A percentile compares a stretch with the other conserved stretches of the same genome.
Conservation (phyloP, 2,797 vertebrate genomes). For the Triplophysa yarkandensis region DNA sequence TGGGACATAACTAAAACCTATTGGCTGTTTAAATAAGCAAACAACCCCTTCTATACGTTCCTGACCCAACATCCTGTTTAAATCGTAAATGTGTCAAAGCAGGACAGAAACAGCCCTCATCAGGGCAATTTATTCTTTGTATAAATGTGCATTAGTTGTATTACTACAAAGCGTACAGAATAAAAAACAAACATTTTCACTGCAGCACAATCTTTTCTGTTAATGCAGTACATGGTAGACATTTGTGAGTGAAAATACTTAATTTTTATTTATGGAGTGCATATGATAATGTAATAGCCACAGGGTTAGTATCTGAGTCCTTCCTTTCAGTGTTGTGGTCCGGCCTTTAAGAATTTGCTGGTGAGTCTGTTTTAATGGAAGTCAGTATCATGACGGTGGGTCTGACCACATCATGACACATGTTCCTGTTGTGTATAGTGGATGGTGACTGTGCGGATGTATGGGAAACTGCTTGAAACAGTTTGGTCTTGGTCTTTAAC, state of each 20-base stretch:
- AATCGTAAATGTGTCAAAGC: background rate
- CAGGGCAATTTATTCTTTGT: background rate
- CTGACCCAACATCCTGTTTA: background rate
- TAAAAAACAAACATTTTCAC: background rate
- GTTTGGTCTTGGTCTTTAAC: too few species aligned
- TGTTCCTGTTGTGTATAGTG: constrained; percentile 42
- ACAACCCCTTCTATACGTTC: background rate
- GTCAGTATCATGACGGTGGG: constrained; percentile 52
- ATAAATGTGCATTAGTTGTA: background rate
- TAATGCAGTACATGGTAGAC: background rate
- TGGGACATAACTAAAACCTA: background rate
- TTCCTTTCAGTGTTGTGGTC: constrained; percentile 60
- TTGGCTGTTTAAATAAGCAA: background rate
- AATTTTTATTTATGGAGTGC: constrained; percentile 37
- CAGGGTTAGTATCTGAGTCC: constrained; percentile 54
- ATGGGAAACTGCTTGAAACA: background rate
- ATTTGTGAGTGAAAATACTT: background rate
- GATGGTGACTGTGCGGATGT: constrained; percentile 14
- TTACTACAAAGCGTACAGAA: background rate
- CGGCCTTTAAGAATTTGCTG: constrained; percentile 67
- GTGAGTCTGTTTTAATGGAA: constrained; percentile 69
- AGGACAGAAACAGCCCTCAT: background rate
- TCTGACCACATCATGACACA: constrained; percentile 61
- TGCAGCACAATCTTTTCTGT: background rate
- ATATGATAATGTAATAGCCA: constrained; percentile 59